These are phyloP conservation scores for Globodera ellingtonae DNA, from an alignment of 1,140 invertebrate species.

Conservation along the genomic window DNA sequence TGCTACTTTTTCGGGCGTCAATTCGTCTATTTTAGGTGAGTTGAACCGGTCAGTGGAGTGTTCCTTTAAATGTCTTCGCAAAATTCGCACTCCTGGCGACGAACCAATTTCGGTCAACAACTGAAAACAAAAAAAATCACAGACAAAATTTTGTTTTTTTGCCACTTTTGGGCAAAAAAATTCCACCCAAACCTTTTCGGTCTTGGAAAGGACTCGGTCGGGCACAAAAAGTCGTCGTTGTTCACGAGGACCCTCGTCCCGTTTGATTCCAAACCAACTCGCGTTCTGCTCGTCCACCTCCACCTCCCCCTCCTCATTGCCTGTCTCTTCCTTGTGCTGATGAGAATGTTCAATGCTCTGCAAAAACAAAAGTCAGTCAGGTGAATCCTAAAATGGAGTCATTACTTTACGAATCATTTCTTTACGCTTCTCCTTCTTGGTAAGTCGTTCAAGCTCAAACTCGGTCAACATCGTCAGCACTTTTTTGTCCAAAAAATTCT, in stretches of 20 bases:
- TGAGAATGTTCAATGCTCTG: not conserved
- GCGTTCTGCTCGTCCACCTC: constrained; percentile 25
- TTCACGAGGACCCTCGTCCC: constrained; percentile 28
- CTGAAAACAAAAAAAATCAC: constrained; percentile 11
- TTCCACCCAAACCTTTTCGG: constrained; percentile 28
- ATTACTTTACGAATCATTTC: not conserved
- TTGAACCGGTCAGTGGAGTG: not conserved
- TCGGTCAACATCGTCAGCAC: constrained; percentile 22
- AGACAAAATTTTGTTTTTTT: no score
- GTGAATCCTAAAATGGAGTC: not conserved
- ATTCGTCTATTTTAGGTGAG: constrained; percentile 2
- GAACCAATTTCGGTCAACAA: constrained; percentile 30
- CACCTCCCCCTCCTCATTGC: not conserved
- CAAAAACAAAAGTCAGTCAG: not conserved
- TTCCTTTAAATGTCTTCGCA: constrained; percentile 29
- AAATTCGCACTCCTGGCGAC: constrained; percentile 30
- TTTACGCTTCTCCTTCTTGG: constrained; percentile 31
- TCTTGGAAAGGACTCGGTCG: constrained; percentile 27
- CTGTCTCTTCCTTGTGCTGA: not conserved
- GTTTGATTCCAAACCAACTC: constrained; percentile 36
- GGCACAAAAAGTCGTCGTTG: constrained; percentile 27
- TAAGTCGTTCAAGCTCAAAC: constrained; percentile 13
- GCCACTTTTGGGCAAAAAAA: not conserved
- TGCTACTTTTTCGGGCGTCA: not conserved
- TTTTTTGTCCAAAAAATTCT: constrained; percentile 31